Conservation (phyloP, 2,113 vertebrate genomes). For the Brienomyrus brachyistius region DNA sequence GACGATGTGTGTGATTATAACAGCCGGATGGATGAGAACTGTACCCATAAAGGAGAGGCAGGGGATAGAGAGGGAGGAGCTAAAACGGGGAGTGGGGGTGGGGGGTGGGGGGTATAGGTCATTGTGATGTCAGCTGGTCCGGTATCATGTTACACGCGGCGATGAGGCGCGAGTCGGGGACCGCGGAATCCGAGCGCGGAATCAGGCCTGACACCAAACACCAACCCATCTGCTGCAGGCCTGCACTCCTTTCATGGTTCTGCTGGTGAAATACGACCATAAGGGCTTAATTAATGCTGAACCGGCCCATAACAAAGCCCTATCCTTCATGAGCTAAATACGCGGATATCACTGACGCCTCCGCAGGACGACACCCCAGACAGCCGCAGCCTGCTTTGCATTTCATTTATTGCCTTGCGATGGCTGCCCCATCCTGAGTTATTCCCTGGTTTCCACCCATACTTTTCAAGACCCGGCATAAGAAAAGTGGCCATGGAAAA, state of each 20-base stretch:
- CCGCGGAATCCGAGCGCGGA: neutral
- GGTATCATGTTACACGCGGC: neutral
- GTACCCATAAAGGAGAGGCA: neutral
- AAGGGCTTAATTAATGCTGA: neutral
- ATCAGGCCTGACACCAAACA: neutral
- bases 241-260: neutral
- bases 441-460: neutral
- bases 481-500: neutral
- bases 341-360: neutral
- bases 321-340: neutral
- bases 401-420: neutral
- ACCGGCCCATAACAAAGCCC: neutral
- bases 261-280: neutral
- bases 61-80: neutral
- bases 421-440: neutral
- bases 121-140: neutral
- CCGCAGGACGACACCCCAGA: neutral
- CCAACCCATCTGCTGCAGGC: neutral
- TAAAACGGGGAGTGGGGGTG: neutral
- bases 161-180: neutral
- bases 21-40: neutral
- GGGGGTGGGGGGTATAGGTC: neutral
- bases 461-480: neutral
- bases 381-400: neutral
- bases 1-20: neutral